Evolutionary conservation across 2,888 invertebrate species (phyloP).

Genomic region (Drosophila paucipuncta): DNA sequence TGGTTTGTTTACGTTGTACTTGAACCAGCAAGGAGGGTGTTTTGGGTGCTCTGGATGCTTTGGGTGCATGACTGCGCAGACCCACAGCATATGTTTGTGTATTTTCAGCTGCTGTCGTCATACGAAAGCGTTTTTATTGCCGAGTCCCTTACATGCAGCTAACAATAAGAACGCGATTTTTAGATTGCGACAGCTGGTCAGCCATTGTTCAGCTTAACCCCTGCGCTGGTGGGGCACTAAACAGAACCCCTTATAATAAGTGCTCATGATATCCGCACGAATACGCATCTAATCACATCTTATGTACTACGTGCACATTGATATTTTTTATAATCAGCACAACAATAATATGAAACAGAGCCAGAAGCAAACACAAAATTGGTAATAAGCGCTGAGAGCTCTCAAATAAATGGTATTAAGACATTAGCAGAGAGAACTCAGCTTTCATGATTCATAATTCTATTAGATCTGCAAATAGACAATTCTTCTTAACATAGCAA

Average conservation of each 20-base stretch:
- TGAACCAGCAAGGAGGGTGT: slow-evolving; percentile 35
- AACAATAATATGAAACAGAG: not conserved
- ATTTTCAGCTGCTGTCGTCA: slow-evolving; percentile 16
- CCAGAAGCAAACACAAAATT: not conserved
- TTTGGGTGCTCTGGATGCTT: not conserved
- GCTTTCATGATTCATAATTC: not conserved
- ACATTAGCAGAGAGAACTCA: not conserved
- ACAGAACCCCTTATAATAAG: not conserved
- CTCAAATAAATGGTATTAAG: not conserved
- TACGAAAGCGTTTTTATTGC: slow-evolving; percentile 46
- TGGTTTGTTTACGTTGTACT: slow-evolving; percentile 62
- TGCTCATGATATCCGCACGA: not conserved
- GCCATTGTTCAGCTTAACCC: slow-evolving; percentile 16
- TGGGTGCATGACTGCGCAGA: slow-evolving; percentile 7
- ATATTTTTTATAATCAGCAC: not conserved
- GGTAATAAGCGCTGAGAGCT: not conserved
- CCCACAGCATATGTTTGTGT: slow-evolving; percentile 48
- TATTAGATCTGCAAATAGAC: not conserved
- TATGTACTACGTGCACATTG: not conserved
- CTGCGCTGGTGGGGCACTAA: not conserved
- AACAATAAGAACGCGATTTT: slow-evolving; percentile 41
- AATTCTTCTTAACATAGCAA: not conserved
- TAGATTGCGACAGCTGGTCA: slow-evolving; percentile 45
- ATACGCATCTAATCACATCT: not conserved
- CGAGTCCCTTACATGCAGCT: slow-evolving; percentile 31